These are phyloP conservation scores for Dinocampus coccinellae DNA, from an alignment of 2,888 invertebrate species.

Conservation along the genomic window DNA sequence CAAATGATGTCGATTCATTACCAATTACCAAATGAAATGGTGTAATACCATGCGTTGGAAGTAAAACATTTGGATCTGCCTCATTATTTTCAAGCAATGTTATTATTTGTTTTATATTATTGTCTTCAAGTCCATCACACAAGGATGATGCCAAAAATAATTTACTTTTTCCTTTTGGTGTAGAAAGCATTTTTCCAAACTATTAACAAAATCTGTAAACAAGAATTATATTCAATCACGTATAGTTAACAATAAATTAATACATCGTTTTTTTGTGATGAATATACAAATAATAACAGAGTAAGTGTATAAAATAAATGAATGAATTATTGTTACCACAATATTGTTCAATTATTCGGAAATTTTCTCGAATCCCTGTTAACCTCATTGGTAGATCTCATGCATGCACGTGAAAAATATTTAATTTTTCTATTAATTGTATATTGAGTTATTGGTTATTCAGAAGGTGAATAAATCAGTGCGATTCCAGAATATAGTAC, in stretches of 20 bases:
- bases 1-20: constrained; percentile 76
- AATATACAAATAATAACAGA: too few relatives aligned
- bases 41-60: constrained; percentile 80
- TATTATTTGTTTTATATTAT: constrained; percentile 73
- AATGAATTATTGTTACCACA: background rate
- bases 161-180: constrained; percentile 57
- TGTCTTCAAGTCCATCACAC: constrained; percentile 77
- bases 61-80: constrained; percentile 78
- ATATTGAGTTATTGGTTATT: background rate
- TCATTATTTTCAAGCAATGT: constrained; percentile 71
- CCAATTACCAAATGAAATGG: constrained; percentile 85
- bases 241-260: background rate
- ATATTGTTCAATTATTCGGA: background rate
- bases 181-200: constrained; percentile 33
- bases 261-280: too few relatives aligned
- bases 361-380: background rate
- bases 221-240: background rate
- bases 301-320: too few relatives aligned
- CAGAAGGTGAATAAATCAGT: too few relatives aligned
- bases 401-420: too few relatives aligned
- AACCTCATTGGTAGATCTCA: background rate
- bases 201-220: background rate
- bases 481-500: too few relatives aligned
- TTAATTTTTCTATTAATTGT: background rate
- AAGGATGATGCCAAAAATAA: constrained; percentile 70